phyloP scores from a whole-genome alignment of 92 coral and sea anemone species.

The Heteractis magnifica region DNA sequence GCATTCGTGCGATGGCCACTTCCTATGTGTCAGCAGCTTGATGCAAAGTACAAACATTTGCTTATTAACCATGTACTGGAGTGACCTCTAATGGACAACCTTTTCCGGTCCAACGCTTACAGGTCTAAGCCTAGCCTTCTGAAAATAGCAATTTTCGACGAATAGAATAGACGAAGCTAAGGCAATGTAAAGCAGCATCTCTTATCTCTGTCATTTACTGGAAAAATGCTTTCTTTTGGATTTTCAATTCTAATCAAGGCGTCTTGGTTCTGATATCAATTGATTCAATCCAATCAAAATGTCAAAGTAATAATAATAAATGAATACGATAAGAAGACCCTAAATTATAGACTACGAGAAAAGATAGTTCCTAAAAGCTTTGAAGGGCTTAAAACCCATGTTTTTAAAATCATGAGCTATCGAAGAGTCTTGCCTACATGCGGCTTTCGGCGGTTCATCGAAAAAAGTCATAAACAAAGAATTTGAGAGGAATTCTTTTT shows the following conservation, averaged over 20 bases:
- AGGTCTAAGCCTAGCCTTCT: slow-evolving; percentile 20
- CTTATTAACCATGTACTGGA: slow-evolving; percentile 11
- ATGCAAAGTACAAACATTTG: slow-evolving; percentile 35
- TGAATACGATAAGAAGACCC: not conserved
- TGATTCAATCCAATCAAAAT: not conserved
- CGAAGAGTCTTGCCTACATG: no score
- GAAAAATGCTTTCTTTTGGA: not conserved
- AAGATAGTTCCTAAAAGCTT: not conserved
- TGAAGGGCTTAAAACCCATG: not conserved
- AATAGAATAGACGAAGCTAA: not conserved
- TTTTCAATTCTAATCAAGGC: not conserved
- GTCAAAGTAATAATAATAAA: slow-evolving; percentile 4
- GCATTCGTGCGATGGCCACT: slow-evolving; percentile 26
- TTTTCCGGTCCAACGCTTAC: slow-evolving; percentile 24
- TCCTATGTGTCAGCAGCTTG: slow-evolving; percentile 30
- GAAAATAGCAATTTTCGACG: slow-evolving; percentile 6
- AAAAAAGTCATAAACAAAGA: not conserved
- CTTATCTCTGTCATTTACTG: not conserved
- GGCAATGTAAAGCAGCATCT: not conserved
- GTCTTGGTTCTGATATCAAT: not conserved
- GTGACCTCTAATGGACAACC: slow-evolving; percentile 16
- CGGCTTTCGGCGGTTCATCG: no score
- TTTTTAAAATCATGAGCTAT: no score
- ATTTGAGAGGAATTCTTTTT: not conserved
- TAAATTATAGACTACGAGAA: not conserved